Evolutionary conservation across 2,113 vertebrate genomes (phyloP), one percentile per base, ranked within the genome.

Genomic region (Azemiops feae): DNA sequence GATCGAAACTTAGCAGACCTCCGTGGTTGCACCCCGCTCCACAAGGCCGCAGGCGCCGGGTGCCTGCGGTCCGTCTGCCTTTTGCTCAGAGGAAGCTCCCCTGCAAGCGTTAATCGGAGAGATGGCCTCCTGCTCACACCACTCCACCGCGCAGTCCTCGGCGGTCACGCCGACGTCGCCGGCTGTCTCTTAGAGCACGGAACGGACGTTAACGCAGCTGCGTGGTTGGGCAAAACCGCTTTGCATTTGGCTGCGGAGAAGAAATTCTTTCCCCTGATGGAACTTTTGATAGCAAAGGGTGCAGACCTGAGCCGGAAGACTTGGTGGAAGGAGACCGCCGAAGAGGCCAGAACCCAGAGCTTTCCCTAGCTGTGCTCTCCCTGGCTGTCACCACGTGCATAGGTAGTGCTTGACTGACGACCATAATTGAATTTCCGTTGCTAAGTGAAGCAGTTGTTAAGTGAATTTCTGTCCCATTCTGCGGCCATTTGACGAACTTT

Each of bases 111-210:
- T 10, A 88, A 96, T 1, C 55, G 52, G 34, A 92, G 0, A 25
- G 97, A 98, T n/a, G 69, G 87, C 0, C 88, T 97, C 50, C 55
- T 92, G 39, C 93, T 98, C 25, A 97, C 96, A 0, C 95, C 97
- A 0, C 90, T 97, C 74, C 97, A 97, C 86, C 92, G 95, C 0
- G 96, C 97, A 0, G 92, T 96, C 39, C 87, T 91, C 5, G 47
- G 89, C 3, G 96, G 97, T 81, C 95, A 96, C 11, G 0, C 20
- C 1, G 64, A 93, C 0, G 89, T 96, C 0, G 91, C 93, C 34
- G 4, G 74, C 27, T 96, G 94, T 52, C 96, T 98, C 30, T 93
- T 97, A 90, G 96, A 97, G 69, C 89, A 53, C 0, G 95, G 96
- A 0, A 95, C 95, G 0, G 92, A 94, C 30, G 50, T 96, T 87